These are phyloP conservation scores for Antheraea pernyi DNA, from an alignment of 1,140 invertebrate genomes.

Conservation along the genomic window DNA sequence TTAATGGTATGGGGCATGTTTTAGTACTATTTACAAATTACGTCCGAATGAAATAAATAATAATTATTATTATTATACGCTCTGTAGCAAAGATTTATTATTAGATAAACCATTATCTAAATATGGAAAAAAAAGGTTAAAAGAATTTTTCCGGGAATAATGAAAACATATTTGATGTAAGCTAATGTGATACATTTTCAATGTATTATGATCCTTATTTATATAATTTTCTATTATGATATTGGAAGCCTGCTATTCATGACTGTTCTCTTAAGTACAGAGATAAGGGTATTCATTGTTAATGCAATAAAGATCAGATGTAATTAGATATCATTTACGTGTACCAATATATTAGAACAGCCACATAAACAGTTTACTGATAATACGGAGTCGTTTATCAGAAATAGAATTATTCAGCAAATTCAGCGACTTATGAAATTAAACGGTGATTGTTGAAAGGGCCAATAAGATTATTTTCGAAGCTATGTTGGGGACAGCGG, in stretches of 20 bases:
- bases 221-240: not conserved
- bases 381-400: constrained; percentile 13
- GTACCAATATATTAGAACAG: not conserved
- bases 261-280: not conserved
- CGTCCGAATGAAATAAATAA: no score
- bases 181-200: no score
- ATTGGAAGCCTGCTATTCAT: not conserved
- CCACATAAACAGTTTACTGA: not conserved
- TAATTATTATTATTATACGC: no score
- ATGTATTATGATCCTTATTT: not conserved
- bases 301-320: constrained; percentile 12
- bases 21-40: no score
- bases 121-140: no score
- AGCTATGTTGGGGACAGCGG: constrained; percentile 15
- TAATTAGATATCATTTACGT: not conserved
- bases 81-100: no score
- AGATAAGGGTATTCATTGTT: not conserved
- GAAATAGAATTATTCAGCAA: constrained; percentile 22
- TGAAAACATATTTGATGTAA: no score
- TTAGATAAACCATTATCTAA: no score
- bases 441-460: constrained; percentile 25
- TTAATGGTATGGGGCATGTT: no score
- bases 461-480: constrained; percentile 9
- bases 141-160: no score
- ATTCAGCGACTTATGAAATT: constrained; percentile 33